phyloP scores from a whole-genome alignment of 1,140 invertebrate genomes.

The Magallana ariakensis region DNA sequence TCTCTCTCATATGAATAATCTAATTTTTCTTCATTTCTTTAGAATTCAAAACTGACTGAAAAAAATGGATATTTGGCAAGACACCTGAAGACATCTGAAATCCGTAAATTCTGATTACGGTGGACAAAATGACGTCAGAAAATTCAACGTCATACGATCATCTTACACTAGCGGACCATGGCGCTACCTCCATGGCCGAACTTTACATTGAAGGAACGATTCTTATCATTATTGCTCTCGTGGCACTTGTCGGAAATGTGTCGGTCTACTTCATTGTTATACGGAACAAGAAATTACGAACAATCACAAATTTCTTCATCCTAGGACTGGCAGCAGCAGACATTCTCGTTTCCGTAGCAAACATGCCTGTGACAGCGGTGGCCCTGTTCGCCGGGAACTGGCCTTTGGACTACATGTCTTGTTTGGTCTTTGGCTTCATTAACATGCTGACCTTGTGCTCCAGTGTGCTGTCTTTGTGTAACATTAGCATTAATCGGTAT shows the following conservation, averaged over 20 bases:
- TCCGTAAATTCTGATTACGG: not conserved
- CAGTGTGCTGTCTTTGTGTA: slow-evolving; percentile 57
- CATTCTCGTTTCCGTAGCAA: slow-evolving; percentile 56
- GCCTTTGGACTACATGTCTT: slow-evolving; percentile 42
- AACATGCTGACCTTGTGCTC: slow-evolving; percentile 55
- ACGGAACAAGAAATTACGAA: slow-evolving; percentile 50
- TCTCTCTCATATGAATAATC: too few relatives aligned
- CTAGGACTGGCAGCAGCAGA: slow-evolving; percentile 57
- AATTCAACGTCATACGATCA: not conserved
- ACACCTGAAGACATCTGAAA: not conserved
- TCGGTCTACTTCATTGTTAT: slow-evolving; percentile 63
- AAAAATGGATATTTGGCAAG: too few relatives aligned
- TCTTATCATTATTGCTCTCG: slow-evolving; percentile 53
- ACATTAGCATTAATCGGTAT: slow-evolving; percentile 59
- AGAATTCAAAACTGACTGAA: too few relatives aligned
- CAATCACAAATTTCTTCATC: slow-evolving; percentile 57
- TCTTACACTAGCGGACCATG: slow-evolving; percentile 11
- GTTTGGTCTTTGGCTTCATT: slow-evolving; percentile 51
- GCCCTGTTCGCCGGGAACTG: slow-evolving; percentile 45
- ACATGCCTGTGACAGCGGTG: slow-evolving; percentile 59
- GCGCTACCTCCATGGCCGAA: slow-evolving; percentile 47
- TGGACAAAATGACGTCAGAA: not conserved
- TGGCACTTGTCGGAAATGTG: slow-evolving; percentile 59
- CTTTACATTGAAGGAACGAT: slow-evolving; percentile 53
- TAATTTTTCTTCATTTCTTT: too few relatives aligned